Base-by-base conservation (phyloP, 2,888 invertebrate genomes). In the Hirtodrosophila confusa region DNA sequence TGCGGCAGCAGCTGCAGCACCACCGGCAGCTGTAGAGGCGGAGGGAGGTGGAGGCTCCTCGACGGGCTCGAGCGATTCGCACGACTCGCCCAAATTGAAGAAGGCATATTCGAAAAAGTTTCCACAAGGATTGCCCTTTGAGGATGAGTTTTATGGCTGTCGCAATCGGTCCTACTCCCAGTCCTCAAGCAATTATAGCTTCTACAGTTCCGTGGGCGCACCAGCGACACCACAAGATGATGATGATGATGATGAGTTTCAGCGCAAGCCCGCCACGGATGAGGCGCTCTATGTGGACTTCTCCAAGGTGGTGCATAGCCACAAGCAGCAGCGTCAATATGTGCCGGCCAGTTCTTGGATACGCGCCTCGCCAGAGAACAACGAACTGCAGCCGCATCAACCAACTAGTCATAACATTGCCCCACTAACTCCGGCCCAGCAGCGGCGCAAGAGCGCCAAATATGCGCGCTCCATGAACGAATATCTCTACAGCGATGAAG, bases 241-340 rank as follows among this genome's bases (percentile, higher is more conserved):
- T 27, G 66, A 75, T 12, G 17, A 17, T 17, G 80, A 75, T 45
- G 91, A 91, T 78, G 91, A 92, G 78, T 92, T 92, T 60, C 89
- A 90, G 53, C 89, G 92, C 50, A 91, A 91, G 60, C 91, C 91
- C 55, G 88, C 90, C 56, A 91, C 88, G 61, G 92, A 91, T 72
- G 92, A 92, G 65, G 88, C 91, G 57, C 86, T 92, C 8, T 92
- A 92, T 75, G 92, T 92, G 60, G 92, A 92, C 73, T 92, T 92
- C 70, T 90, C 92, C 50, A 91, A 91, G 78, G 86, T 88, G 51
- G 88, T 91, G 68, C 90, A 85, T 54, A 87, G 61, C 29, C 80
- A 80, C 44, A 61, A 60, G 53, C 86, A 88, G 41, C 83, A 79
- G 41, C 72, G 74, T 9, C 86, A 84, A 33, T 84, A 77, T 75